phyloP scores from a whole-genome alignment of 2,888 invertebrate species.

The Cheiracanthium punctorium region DNA sequence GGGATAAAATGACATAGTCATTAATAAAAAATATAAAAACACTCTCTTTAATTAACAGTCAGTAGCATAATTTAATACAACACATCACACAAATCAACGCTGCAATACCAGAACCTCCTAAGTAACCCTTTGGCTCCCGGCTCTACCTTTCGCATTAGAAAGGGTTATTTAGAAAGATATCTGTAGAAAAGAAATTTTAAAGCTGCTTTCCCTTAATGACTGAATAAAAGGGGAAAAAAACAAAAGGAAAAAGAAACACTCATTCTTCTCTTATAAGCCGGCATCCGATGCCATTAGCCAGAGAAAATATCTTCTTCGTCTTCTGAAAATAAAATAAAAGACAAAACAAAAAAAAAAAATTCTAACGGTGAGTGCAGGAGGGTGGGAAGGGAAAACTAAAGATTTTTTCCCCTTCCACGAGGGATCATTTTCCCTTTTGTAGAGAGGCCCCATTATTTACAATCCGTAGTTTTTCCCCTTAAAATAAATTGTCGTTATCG shows the following conservation, averaged over 20 bases:
- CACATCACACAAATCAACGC: no score
- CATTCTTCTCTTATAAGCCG: constrained; percentile 44
- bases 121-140: no score
- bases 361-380: background rate
- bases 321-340: constrained; percentile 40
- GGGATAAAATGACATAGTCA: no score
- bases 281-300: constrained; percentile 51
- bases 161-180: no score
- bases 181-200: no score
- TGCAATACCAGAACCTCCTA: no score
- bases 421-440: constrained; percentile 66
- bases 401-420: constrained; percentile 57
- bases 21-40: no score
- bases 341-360: constrained; percentile 11
- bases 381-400: constrained; percentile 23
- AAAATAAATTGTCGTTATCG: constrained; percentile 70
- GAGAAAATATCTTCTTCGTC: constrained; percentile 59
- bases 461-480: constrained; percentile 59
- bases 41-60: no score
- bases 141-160: no score
- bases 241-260: constrained; percentile 37
- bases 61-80: no score
- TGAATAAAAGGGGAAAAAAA: no score
- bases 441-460: constrained; percentile 51
- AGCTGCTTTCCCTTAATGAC: no score